Evolutionary conservation across 2,888 invertebrate species (phyloP), one percentile per base, ranked within the genome.

Genomic region (Cataglyphis livida): DNA sequence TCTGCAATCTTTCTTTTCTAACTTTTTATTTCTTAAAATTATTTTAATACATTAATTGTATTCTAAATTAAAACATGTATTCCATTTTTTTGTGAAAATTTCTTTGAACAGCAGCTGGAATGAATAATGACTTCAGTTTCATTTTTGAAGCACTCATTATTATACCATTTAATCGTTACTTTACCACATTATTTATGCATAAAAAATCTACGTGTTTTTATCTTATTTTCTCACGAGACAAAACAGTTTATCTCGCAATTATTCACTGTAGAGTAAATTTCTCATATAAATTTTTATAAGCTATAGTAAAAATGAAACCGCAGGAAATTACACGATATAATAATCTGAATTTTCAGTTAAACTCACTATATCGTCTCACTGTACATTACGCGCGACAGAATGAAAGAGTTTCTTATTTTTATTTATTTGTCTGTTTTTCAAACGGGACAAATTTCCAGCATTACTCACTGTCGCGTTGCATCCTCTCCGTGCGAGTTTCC

Each of bases 71-170:
- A 57, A 28, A 44, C 15, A 44, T 9, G 9, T 21, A 3, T 54
- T 66, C 7, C 76, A 76, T 76, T 25, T n/a, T 41, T 41, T 38
- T n/a, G n/a, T 48, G 3, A 0, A 38, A 2, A 4, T 32, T 21
- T 35, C 15, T 1, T 44, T 32, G 61, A 44, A 18, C 25, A 65
- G 28, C 64, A 38, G 9, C 38, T 25, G 64, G 21, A 38, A 35
- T 32, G n/a, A 65, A 65, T 65, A 75, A 7, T 75, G 75, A 75
- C 65, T 65, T 75, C 75, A 75, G 51, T 65, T 65, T 75, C 65
- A 75, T 75, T 75, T 75, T 10, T 54, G 54, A 38, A 64, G 7
- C 65, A 65, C 51, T 54, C 75, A 75, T 64, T 64, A 35, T 75
- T 75, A 64, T 64, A 51, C 64, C 48, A 25, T 35, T 48, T 61